Percentiles rank a stretch among this genome's conserved stretches.
Evolutionary conservation across 2,113 vertebrate genomes (phyloP).

Genomic region (Oreochromis tanganicae): DNA sequence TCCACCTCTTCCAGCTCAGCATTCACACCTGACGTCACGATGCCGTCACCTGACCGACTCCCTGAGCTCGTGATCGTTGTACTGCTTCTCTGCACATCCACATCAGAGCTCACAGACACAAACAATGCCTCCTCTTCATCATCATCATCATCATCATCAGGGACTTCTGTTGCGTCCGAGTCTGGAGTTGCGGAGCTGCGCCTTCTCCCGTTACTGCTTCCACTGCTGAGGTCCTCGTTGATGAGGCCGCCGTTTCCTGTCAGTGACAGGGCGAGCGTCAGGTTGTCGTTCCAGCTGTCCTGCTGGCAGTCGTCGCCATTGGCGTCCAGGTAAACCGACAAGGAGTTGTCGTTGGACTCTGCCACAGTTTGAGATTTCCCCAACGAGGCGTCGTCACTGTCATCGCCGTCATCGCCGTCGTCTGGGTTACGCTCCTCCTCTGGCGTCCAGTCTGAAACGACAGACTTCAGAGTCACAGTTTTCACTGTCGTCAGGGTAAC

Average conservation of each 20-base stretch:
- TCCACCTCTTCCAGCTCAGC: not conserved
- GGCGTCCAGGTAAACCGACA: constrained; percentile 68
- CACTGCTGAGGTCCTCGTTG: not conserved
- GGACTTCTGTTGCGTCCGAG: constrained; percentile 47
- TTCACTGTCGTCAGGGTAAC: constrained; percentile 14
- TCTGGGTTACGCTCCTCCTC: not conserved
- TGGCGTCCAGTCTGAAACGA: not conserved
- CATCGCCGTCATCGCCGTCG: not conserved
- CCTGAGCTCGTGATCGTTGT: not conserved
- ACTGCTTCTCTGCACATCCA: not conserved
- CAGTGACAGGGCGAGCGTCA: constrained; percentile 4
- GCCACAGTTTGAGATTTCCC: not conserved
- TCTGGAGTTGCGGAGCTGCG: constrained; percentile 14
- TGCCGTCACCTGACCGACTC: not conserved
- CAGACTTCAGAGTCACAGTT: not conserved
- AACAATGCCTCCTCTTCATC: constrained; percentile 57
- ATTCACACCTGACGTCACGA: not conserved
- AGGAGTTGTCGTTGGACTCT: constrained; percentile 53
- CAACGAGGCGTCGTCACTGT: not conserved
- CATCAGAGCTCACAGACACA: constrained; percentile 62
- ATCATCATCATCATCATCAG: constrained; percentile 36
- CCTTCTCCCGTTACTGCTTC: not conserved
- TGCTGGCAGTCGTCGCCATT: not conserved
- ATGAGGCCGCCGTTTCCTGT: not conserved
- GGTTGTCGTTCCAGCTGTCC: constrained; percentile 36